Evolutionary conservation across 92 coral and sea anemone species (phyloP).

Genomic region (Umimayanthus chanpuru): DNA sequence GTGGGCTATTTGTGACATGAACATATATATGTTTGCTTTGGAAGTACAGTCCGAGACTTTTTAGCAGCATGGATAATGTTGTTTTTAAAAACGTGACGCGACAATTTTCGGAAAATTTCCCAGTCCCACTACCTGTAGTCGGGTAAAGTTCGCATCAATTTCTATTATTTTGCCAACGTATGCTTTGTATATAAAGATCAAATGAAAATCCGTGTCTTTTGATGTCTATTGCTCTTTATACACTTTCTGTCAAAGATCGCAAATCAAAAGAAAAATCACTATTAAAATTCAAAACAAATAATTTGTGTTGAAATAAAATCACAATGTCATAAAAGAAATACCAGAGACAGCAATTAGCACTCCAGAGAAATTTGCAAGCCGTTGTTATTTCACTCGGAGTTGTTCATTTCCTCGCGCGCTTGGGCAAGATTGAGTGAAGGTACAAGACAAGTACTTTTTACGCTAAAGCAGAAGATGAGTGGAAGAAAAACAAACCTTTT

Average conservation of each 20-base stretch:
- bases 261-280: neutral
- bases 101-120: neutral
- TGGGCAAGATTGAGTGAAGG: neutral
- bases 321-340: neutral
- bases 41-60: neutral
- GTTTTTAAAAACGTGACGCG: neutral
- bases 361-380: neutral
- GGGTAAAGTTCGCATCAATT: neutral
- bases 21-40: neutral
- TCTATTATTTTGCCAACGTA: no score
- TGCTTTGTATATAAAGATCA: no score
- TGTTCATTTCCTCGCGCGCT: slow-evolving; percentile 1
- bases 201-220: neutral
- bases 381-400: neutral
- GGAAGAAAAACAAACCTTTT: neutral
- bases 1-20: neutral
- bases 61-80: neutral
- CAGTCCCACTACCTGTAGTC: no score
- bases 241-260: slow-evolving; percentile 2
- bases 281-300: slow-evolving; percentile 6
- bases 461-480: neutral
- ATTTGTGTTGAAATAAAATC: slow-evolving; percentile 28
- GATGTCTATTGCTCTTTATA: neutral
- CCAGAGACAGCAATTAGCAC: slow-evolving; percentile 5
- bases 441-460: neutral